Conservation (phyloP, 2,113 vertebrate species). For the Penelope pileata region DNA sequence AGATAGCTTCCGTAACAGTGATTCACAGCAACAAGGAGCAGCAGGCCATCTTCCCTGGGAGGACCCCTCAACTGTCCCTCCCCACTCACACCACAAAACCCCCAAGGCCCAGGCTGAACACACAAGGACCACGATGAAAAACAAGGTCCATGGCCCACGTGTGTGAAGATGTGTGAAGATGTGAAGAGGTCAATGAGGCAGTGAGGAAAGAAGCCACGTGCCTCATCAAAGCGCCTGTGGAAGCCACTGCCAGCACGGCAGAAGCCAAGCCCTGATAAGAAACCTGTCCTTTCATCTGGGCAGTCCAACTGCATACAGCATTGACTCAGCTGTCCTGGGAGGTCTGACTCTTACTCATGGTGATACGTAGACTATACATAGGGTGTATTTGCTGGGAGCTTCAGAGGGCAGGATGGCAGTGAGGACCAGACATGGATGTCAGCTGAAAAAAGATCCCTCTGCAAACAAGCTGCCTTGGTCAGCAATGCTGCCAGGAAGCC, state of each 20-base stretch:
- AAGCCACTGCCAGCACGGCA: background rate
- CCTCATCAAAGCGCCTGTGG: accelerated
- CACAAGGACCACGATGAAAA: accelerated
- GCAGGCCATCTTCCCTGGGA: background rate
- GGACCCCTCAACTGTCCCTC: background rate
- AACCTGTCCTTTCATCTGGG: background rate
- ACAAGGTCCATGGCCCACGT: background rate
- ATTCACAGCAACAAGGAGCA: background rate
- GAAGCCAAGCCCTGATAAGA: background rate
- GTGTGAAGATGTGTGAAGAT: accelerated
- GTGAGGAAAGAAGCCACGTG: accelerated
- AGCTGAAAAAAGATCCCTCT: background rate
- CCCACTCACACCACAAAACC: background rate
- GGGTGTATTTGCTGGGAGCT: background rate
- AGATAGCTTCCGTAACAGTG: accelerated
- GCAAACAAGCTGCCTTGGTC: background rate
- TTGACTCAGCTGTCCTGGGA: background rate
- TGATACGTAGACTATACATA: background rate
- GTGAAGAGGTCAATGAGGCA: background rate
- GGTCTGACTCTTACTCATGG: background rate
- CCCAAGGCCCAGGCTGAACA: accelerated
- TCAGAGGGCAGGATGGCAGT: background rate
- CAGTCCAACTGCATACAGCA: accelerated
- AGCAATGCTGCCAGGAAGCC: background rate
- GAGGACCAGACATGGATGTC: background rate